phyloP scores from a whole-genome alignment of 2,797 vertebrate genomes.

The Pristis pectinata region DNA sequence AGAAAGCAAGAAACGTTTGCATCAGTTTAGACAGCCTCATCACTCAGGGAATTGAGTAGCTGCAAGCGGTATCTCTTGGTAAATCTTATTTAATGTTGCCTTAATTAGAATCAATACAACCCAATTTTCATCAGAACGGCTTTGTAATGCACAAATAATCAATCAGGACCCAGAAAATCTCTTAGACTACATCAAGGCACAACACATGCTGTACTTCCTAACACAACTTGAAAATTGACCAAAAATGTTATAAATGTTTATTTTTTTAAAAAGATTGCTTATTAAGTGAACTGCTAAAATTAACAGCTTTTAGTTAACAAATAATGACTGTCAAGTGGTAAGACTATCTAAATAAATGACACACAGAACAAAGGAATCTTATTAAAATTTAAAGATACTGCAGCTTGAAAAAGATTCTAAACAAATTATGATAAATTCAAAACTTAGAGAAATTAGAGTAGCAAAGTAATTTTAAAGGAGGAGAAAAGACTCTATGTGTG shows the following conservation, averaged over 20 bases:
- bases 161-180: slow-evolving; percentile 61
- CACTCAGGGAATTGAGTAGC: slow-evolving; percentile 57
- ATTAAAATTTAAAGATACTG: background rate
- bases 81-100: slow-evolving; percentile 96
- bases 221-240: slow-evolving; percentile 53
- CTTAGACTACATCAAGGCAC: slow-evolving; percentile 47
- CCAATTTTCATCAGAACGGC: slow-evolving; percentile 76
- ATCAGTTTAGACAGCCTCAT: slow-evolving; percentile 49
- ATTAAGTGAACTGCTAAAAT: slow-evolving; percentile 51
- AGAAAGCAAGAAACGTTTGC: slow-evolving; percentile 54
- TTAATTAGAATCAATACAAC: slow-evolving; percentile 99
- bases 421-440: background rate
- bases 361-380: background rate
- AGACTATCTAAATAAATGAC: background rate
- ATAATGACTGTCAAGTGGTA: slow-evolving; percentile 51
- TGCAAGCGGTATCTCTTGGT: slow-evolving; percentile 71
- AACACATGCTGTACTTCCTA: slow-evolving; percentile 42
- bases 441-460: background rate
- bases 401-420: background rate
- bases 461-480: background rate
- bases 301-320: slow-evolving; percentile 50
- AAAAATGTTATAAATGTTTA: slow-evolving; percentile 52
- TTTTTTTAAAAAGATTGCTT: slow-evolving; percentile 53
- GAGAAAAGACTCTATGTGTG: background rate
- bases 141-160: slow-evolving; percentile 75